A percentile compares a stretch with the other conserved stretches of the same genome.
phyloP scores from a whole-genome alignment of 2,113 vertebrate genomes.

The Rhea americana region DNA sequence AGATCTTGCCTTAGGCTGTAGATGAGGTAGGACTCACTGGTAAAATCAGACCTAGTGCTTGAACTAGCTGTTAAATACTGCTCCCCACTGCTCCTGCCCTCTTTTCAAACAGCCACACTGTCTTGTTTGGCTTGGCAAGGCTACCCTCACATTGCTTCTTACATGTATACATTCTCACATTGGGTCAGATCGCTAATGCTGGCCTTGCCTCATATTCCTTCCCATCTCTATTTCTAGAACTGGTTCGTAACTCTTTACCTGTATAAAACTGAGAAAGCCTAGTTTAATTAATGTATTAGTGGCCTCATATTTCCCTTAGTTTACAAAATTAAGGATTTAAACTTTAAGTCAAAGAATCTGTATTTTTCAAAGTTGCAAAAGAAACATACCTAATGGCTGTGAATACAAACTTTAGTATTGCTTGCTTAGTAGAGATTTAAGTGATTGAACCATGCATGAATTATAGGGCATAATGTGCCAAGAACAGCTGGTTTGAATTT shows the following conservation, averaged over 20 bases:
- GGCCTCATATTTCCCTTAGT: neutral
- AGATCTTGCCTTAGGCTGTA: neutral
- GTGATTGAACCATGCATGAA: neutral
- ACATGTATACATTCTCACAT: neutral
- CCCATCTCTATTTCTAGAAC: neutral
- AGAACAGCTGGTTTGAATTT: neutral
- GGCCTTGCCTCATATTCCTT: neutral
- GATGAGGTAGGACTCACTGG: neutral
- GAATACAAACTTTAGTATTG: neutral
- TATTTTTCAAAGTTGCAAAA: neutral
- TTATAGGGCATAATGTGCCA: neutral
- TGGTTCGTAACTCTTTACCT: neutral
- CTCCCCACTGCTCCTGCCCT: neutral
- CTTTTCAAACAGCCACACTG: neutral
- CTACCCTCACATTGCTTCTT: neutral
- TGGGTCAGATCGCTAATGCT: neutral
- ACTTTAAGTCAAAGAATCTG: neutral
- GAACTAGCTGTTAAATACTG: neutral
- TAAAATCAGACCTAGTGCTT: neutral
- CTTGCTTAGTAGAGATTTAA: neutral
- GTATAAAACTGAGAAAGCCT: neutral
- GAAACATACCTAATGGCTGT: neutral
- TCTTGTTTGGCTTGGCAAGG: neutral
- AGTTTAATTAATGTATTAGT: neutral
- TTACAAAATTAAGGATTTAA: neutral